Evolutionary conservation across 2,888 invertebrate species (phyloP).

Genomic region (Gastrophysa polygoni): DNA sequence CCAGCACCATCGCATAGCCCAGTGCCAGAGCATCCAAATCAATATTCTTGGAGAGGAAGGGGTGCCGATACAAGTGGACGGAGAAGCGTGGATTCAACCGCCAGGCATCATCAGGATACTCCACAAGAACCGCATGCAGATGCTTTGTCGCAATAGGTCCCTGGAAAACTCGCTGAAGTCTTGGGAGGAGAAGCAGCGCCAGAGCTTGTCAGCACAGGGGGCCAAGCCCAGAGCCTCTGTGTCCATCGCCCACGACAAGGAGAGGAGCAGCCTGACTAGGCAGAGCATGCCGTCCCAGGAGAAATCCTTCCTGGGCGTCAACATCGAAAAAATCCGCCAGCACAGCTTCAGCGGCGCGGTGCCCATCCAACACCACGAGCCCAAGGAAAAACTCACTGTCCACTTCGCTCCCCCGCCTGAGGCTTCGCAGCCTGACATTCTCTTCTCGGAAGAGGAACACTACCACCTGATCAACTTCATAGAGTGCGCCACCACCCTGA

Average conservation of each 20-base stretch:
- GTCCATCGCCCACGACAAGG: constrained; percentile 53
- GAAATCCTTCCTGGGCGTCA: constrained; percentile 55
- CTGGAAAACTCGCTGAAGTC: constrained; percentile 87
- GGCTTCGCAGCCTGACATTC: constrained; percentile 55
- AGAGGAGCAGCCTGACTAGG: constrained; percentile 53
- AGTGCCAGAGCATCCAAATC: constrained; percentile 94
- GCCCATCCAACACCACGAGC: constrained; percentile 39
- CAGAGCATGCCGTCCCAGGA: constrained; percentile 57
- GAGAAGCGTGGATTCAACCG: constrained; percentile 97
- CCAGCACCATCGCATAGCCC: constrained; percentile 96
- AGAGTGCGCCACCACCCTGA: constrained; percentile 82
- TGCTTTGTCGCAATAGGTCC: constrained; percentile 89
- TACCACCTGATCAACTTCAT: constrained; percentile 77
- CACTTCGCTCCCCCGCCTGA: constrained; percentile 50
- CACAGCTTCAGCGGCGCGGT: constrained; percentile 58
- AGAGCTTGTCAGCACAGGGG: constrained; percentile 62
- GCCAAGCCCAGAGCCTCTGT: constrained; percentile 55
- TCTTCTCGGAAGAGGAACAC: constrained; percentile 69
- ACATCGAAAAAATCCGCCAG: constrained; percentile 56
- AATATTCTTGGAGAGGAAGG: constrained; percentile 91
- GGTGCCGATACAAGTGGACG: constrained; percentile 95
- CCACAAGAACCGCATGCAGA: constrained; percentile 96
- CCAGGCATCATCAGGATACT: constrained; percentile 95
- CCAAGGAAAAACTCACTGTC: constrained; percentile 48
- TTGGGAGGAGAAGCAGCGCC: constrained; percentile 84